phyloP scores from a whole-genome alignment of 2,113 vertebrate genomes.

The Calypte anna region DNA sequence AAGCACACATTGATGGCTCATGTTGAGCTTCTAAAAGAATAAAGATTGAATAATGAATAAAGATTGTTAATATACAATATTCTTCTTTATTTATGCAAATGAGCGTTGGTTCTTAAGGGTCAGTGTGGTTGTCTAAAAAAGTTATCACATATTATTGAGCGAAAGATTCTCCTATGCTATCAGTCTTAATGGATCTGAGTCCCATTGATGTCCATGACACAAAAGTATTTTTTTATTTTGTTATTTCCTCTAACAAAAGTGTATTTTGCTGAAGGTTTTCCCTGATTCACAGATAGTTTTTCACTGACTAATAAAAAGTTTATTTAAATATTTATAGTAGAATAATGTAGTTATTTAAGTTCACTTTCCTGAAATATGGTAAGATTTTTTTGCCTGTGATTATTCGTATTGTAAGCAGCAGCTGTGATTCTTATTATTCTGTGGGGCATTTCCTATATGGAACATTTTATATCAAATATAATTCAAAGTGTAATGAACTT shows the following conservation, averaged over 20 bases:
- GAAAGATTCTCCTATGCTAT: not conserved
- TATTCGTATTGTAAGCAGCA: not conserved
- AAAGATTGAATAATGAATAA: too few species aligned
- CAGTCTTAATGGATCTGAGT: not conserved
- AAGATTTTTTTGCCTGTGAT: not conserved
- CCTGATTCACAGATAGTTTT: not conserved
- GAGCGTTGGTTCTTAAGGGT: not conserved
- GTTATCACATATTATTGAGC: not conserved
- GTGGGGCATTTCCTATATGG: not conserved
- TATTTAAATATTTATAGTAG: not conserved
- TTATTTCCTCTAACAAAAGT: not conserved
- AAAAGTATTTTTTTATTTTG: not conserved
- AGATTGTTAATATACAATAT: not conserved
- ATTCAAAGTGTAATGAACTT: constrained; percentile 20
- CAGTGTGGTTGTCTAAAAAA: not conserved
- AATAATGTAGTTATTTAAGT: not conserved
- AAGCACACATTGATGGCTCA: too few species aligned
- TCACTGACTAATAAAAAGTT: not conserved
- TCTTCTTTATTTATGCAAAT: not conserved
- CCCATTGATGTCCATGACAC: not conserved
- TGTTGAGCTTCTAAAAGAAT: too few species aligned
- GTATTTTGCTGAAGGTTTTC: not conserved
- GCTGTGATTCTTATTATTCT: not conserved
- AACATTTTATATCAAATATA: not conserved
- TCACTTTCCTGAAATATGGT: not conserved